Conservation (phyloP, 2,113 vertebrate species). For the Serinus canaria region DNA sequence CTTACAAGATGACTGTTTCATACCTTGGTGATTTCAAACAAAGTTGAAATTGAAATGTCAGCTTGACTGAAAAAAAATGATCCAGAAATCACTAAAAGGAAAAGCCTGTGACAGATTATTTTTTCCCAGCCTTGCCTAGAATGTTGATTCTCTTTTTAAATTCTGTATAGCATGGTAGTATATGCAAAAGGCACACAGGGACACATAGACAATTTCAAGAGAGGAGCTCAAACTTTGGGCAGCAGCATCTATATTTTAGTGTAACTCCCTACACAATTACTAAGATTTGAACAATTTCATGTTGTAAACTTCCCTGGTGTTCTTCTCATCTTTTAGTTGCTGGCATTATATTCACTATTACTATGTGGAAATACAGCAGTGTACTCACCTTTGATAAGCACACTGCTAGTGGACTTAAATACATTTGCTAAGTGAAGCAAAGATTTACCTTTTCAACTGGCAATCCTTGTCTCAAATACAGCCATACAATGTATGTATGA, state of each 20-base stretch:
- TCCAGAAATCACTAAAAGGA: background rate
- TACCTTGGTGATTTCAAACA: slow-evolving; percentile 29
- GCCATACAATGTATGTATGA: background rate
- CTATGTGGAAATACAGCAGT: background rate
- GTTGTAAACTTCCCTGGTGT: background rate
- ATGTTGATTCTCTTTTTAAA: background rate
- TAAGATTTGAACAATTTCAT: background rate
- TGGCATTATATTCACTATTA: background rate
- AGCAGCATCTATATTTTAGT: background rate
- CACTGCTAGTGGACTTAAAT: background rate
- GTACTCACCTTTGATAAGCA: background rate
- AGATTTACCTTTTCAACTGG: background rate
- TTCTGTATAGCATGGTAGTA: background rate
- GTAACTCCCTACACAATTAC: background rate
- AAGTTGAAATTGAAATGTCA: slow-evolving; percentile 21
- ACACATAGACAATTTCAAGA: background rate
- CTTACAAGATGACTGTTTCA: background rate
- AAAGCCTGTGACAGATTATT: background rate
- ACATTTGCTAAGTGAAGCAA: background rate
- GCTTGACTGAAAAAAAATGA: background rate
- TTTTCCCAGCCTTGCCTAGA: background rate
- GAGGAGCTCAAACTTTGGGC: background rate
- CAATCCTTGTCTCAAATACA: background rate
- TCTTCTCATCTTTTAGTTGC: background rate
- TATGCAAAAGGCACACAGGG: background rate